phyloP scores from a whole-genome alignment of 2,797 vertebrate genomes.

The Malurus leucopterus region DNA sequence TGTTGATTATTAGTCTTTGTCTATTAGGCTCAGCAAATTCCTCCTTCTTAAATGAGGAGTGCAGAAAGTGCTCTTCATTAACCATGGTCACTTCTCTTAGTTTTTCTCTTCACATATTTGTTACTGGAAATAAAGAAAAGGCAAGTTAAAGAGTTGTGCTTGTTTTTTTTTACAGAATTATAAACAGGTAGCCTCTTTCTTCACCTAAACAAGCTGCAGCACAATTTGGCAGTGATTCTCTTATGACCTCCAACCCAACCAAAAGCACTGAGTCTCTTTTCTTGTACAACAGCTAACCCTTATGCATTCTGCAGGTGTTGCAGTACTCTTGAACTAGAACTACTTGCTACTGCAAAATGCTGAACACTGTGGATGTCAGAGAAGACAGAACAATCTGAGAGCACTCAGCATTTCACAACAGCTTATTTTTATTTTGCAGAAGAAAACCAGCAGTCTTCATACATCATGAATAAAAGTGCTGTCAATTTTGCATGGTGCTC shows the following conservation, averaged over 20 bases:
- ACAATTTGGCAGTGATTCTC: not conserved
- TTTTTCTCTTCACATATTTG: not conserved
- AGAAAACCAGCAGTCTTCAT: not conserved
- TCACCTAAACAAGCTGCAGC: not conserved
- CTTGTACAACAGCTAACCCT: not conserved
- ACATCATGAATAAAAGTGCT: not conserved
- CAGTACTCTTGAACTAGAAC: not conserved
- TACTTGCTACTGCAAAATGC: not conserved
- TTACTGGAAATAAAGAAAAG: conserved; percentile 63
- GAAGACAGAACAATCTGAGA: not conserved
- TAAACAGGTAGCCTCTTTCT: not conserved
- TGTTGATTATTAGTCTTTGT: not conserved
- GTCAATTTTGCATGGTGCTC: not conserved
- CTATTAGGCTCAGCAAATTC: conserved; percentile 13
- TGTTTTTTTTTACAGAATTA: not conserved
- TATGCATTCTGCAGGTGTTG: not conserved
- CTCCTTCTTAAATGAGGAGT: not conserved
- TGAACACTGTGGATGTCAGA: not conserved
- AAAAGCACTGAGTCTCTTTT: not conserved
- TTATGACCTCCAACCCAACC: not conserved
- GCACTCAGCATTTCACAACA: not conserved
- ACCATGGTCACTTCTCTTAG: not conserved
- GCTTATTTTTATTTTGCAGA: not conserved
- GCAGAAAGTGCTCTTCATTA: conserved; percentile 39
- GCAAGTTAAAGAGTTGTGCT: not conserved